These are phyloP conservation scores for Nyctibius bracteatus DNA, from an alignment of 2,113 vertebrate species.

Conservation along the genomic window DNA sequence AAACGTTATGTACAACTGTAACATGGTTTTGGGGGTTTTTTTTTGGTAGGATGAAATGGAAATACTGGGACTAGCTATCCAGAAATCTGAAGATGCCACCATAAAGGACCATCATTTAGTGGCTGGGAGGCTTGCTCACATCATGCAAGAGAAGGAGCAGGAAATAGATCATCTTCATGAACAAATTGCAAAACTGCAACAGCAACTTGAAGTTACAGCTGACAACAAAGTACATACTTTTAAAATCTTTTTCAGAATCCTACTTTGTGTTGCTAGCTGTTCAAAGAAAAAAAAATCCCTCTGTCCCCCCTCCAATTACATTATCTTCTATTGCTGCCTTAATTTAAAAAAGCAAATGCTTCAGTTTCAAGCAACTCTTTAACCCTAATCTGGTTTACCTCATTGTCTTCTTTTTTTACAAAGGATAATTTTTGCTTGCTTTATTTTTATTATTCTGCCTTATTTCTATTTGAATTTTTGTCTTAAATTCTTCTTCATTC, in stretches of 20 bases:
- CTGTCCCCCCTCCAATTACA: background rate
- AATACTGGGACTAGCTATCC: constrained; percentile 63
- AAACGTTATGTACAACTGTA: background rate
- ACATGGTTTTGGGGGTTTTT: background rate
- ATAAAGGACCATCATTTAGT: constrained; percentile 75
- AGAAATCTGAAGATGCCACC: constrained; percentile 53
- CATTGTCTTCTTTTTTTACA: background rate
- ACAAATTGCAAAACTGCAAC: constrained; percentile 84
- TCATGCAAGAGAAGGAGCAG: constrained; percentile 88
- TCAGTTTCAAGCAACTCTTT: background rate
- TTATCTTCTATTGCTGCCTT: background rate
- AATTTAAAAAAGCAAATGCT: background rate
- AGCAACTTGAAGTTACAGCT: constrained; percentile 78
- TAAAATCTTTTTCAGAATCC: background rate
- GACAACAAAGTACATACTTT: constrained; percentile 83
- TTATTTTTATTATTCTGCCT: background rate
- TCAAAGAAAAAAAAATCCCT: background rate
- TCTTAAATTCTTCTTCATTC: background rate
- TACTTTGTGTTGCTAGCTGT: background rate
- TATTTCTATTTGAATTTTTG: background rate
- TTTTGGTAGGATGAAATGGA: constrained; percentile 74
- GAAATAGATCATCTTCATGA: constrained; percentile 88
- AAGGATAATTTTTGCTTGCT: background rate
- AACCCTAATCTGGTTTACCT: background rate
- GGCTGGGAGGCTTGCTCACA: constrained; percentile 82